Percentiles rank a stretch among this genome's conserved stretches.
phyloP scores from a whole-genome alignment of 2,888 invertebrate genomes.

The Lamproptera curius region DNA sequence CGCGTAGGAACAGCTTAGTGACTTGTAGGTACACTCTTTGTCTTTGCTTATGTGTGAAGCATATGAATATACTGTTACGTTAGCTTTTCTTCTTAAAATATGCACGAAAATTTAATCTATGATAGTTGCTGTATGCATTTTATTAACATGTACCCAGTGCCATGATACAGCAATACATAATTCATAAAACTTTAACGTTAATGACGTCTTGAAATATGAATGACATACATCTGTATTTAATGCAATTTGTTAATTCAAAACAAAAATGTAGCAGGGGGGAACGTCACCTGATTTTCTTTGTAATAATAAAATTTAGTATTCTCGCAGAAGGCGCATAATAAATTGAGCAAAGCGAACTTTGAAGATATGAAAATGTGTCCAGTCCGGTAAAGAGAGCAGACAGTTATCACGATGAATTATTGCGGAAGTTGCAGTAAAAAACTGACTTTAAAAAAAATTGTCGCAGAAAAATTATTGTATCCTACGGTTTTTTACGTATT shows the following conservation, averaged over 20 bases:
- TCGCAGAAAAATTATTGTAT: background rate
- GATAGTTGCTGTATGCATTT: too few relatives aligned
- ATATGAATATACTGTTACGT: too few relatives aligned
- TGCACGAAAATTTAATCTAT: too few relatives aligned
- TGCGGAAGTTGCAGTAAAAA: background rate
- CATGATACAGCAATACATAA: too few relatives aligned
- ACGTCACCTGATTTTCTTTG: background rate
- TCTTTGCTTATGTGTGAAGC: too few relatives aligned
- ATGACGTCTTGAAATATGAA: background rate
- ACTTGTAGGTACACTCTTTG: too few relatives aligned
- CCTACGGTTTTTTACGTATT: background rate
- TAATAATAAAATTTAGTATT: conserved; percentile 5
- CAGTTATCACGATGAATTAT: conserved; percentile 10
- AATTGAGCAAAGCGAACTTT: conserved; percentile 11
- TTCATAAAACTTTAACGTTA: too few relatives aligned
- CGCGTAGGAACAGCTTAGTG: too few relatives aligned
- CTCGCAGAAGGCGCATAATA: conserved; percentile 11
- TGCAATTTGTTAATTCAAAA: background rate
- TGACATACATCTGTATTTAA: background rate
- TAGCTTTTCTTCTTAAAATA: too few relatives aligned
- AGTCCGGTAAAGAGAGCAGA: conserved; percentile 6
- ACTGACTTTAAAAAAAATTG: background rate
- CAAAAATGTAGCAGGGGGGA: background rate
- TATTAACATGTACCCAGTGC: too few relatives aligned
- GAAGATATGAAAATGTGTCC: conserved; percentile 10